These are phyloP conservation scores for Amaurobius ferox DNA, from an alignment of 2,888 invertebrate genomes.

Conservation along the genomic window DNA sequence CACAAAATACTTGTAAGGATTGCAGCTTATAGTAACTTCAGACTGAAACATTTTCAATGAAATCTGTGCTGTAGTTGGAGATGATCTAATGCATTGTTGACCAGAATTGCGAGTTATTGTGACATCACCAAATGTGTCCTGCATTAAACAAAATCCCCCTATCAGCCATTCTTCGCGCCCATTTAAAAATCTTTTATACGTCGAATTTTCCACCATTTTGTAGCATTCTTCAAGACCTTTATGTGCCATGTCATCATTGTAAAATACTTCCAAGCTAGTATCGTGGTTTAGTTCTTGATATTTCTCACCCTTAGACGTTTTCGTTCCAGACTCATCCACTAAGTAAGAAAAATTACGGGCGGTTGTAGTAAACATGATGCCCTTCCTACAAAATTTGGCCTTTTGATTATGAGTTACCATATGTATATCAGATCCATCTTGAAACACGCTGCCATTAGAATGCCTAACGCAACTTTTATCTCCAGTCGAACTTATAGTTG, in stretches of 20 bases:
- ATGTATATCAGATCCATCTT: conserved; percentile 78
- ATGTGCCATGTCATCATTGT: conserved; percentile 86
- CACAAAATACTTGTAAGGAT: conserved; percentile 81
- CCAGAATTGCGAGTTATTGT: conserved; percentile 87
- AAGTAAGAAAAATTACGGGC: conserved; percentile 91
- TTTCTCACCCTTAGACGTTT: conserved; percentile 91
- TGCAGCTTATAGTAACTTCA: conserved; percentile 91
- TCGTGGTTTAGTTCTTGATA: conserved; percentile 90
- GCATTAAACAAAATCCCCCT: conserved; percentile 70
- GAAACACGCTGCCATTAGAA: conserved; percentile 86
- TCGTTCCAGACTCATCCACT: conserved; percentile 91
- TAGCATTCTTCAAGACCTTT: conserved; percentile 87
- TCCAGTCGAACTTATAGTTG: conserved; percentile 87
- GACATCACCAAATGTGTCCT: conserved; percentile 73
- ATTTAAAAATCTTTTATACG: conserved; percentile 78
- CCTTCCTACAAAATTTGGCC: conserved; percentile 95
- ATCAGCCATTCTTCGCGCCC: conserved; percentile 83
- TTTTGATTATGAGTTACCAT: conserved; percentile 63
- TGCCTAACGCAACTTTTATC: conserved; percentile 89
- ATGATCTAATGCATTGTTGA: conserved; percentile 89
- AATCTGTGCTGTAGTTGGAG: conserved; percentile 88
- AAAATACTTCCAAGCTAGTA: conserved; percentile 89
- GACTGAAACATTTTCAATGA: conserved; percentile 90
- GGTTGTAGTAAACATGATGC: conserved; percentile 91
- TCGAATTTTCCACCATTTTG: conserved; percentile 22